These are phyloP conservation scores for Leucophenga montana DNA, from an alignment of 2,888 invertebrate genomes.

Conservation along the genomic window DNA sequence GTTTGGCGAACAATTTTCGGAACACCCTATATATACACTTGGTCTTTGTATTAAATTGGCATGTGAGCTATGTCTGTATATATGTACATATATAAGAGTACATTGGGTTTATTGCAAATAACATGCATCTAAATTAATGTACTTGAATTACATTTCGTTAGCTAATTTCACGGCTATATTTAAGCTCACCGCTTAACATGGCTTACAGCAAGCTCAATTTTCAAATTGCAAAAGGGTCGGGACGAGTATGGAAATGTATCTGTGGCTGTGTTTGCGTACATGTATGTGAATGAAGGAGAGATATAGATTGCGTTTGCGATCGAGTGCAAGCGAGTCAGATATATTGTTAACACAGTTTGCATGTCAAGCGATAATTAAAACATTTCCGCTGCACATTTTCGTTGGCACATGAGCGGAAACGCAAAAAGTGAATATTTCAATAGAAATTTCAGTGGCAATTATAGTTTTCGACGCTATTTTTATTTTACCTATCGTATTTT, in stretches of 20 bases:
- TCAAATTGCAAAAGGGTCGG: neutral
- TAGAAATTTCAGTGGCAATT: slow-evolving; percentile 7
- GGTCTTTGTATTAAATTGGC: too few relatives aligned
- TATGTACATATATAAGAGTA: neutral
- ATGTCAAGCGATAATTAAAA: slow-evolving; percentile 52
- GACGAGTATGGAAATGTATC: too few relatives aligned
- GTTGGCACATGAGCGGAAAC: slow-evolving; percentile 23
- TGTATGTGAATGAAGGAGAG: neutral
- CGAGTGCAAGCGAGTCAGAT: neutral
- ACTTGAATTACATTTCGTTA: slow-evolving; percentile 18
- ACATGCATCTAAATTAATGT: slow-evolving; percentile 18
- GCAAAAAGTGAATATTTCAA: slow-evolving; percentile 16
- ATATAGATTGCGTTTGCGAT: neutral
- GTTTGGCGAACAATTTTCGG: too few relatives aligned
- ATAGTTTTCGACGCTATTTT: slow-evolving; percentile 25
- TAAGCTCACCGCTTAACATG: neutral
- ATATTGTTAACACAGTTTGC: slow-evolving; percentile 40
- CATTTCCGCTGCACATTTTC: slow-evolving; percentile 47
- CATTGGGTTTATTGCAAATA: neutral
- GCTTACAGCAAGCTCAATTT: neutral
- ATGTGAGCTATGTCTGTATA: too few relatives aligned
- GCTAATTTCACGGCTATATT: slow-evolving; percentile 6
- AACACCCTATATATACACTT: too few relatives aligned
- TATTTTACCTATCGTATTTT: slow-evolving; percentile 20
- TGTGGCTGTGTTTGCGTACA: too few relatives aligned